Conservation (phyloP, 2,113 vertebrate species). For the Agelaius phoeniceus region DNA sequence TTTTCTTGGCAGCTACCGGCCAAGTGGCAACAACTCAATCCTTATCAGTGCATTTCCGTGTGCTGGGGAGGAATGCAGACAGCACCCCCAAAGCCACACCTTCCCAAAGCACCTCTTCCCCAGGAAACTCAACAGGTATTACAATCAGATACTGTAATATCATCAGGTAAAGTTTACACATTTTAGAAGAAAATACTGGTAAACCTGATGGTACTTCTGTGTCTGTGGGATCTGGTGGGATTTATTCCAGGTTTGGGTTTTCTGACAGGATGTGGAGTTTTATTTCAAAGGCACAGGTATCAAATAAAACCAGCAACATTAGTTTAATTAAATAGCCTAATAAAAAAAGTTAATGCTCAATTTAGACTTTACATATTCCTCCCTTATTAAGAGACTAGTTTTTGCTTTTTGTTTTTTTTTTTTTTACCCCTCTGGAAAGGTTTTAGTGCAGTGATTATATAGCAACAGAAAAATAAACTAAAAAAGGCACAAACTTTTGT, state of each 20-base stretch:
- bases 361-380: constrained; percentile 1
- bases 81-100: not conserved
- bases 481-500: constrained; percentile 80
- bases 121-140: not conserved
- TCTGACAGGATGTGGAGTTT: constrained; percentile 31
- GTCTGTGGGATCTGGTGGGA: constrained; percentile 25
- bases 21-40: not conserved
- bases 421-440: constrained; percentile 17
- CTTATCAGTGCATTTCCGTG: not conserved
- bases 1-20: not conserved
- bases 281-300: constrained; percentile 67
- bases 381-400: constrained; percentile 32
- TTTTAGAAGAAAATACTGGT: not conserved
- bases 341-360: constrained; percentile 4
- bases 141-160: not conserved
- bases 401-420: not conserved
- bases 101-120: not conserved
- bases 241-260: constrained; percentile 45
- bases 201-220: constrained; percentile 21
- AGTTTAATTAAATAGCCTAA: constrained; percentile 45
- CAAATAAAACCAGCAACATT: constrained; percentile 36
- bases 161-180: not conserved
- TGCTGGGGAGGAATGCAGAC: not conserved
- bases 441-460: constrained; percentile 66
- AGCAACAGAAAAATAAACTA: constrained; percentile 65